Evolutionary conservation across 2,113 vertebrate species (phyloP).

Genomic region (Zosterops japonicus): DNA sequence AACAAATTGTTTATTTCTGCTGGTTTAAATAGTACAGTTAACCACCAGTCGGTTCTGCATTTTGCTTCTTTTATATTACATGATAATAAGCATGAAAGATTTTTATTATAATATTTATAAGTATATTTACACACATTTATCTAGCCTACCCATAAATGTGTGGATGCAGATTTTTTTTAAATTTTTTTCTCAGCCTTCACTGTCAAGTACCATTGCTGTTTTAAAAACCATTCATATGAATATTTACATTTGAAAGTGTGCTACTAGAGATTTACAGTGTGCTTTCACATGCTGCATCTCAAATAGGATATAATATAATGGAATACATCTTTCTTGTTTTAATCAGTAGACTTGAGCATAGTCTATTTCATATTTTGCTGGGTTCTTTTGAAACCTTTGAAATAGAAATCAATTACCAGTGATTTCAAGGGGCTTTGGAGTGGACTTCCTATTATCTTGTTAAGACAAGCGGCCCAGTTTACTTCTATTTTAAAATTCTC

Average conservation of each 20-base stretch:
- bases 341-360: neutral
- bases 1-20: neutral
- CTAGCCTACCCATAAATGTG: neutral
- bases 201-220: neutral
- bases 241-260: neutral
- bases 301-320: neutral
- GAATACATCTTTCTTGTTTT: neutral
- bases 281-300: neutral
- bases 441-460: neutral
- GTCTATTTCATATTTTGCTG: neutral
- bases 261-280: neutral
- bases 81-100: neutral
- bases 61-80: neutral
- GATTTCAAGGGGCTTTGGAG: neutral
- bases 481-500: neutral
- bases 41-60: neutral
- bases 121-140: slow-evolving; percentile 1
- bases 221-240: neutral
- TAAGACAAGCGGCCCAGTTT: neutral
- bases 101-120: slow-evolving; percentile 7
- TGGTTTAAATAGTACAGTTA: neutral
- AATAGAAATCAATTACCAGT: neutral
- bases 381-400: neutral
- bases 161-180: neutral
- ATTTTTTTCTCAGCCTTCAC: neutral